Conservation (phyloP, 1,140 invertebrate genomes). For the Hormaphis cornu region DNA sequence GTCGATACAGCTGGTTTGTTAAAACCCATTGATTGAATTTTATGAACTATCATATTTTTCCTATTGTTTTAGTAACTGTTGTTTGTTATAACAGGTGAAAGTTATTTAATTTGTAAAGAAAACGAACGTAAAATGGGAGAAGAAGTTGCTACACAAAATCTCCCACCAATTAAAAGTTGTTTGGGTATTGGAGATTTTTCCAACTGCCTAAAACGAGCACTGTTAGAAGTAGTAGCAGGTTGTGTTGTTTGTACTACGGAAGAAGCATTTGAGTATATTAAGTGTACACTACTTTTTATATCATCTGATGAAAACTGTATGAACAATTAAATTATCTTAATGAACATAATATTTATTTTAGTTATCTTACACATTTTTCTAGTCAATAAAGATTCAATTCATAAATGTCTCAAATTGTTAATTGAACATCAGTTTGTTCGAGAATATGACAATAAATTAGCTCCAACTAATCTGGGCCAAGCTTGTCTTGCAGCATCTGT, state of each 20-base stretch:
- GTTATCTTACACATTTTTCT: not conserved
- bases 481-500: conserved; percentile 88
- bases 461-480: conserved; percentile 76
- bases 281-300: conserved; percentile 61
- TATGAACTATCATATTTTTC: not conserved
- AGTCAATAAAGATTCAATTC: conserved; percentile 42
- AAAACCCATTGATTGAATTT: not conserved
- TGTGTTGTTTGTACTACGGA: conserved; percentile 61
- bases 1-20: conserved; percentile 50
- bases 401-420: conserved; percentile 50
- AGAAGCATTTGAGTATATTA: conserved; percentile 69
- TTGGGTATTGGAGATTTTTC: conserved; percentile 46
- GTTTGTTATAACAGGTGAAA: conserved; percentile 58
- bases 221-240: conserved; percentile 78
- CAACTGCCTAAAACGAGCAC: conserved; percentile 50
- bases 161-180: conserved; percentile 74
- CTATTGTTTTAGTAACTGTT: conserved; percentile 33
- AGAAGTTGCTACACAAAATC: conserved; percentile 55
- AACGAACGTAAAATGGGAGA: conserved; percentile 60
- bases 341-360: not conserved
- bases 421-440: conserved; percentile 49
- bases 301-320: conserved; percentile 26
- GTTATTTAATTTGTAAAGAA: conserved; percentile 77
- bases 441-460: conserved; percentile 42
- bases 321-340: conserved; percentile 35